A percentile compares a stretch with the other conserved stretches of the same genome.
phyloP scores from a whole-genome alignment of 1,140 invertebrate species.

The Ceratitis capitata region DNA sequence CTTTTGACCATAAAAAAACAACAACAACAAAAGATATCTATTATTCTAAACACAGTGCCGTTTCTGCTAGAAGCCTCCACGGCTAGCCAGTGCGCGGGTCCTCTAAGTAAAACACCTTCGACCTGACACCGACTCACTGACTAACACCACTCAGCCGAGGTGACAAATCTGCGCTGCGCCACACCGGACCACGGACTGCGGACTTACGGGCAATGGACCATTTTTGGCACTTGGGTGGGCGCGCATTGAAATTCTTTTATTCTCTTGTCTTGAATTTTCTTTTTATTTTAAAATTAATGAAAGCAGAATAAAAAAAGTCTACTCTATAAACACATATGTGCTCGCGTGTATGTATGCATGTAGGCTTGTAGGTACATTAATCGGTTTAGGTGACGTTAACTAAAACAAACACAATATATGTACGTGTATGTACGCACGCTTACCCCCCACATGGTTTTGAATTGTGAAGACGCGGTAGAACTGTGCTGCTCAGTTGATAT shows the following conservation, averaged over 20 bases:
- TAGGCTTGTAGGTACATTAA: not conserved
- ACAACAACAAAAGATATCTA: too few species aligned
- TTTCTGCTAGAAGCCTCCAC: not conserved
- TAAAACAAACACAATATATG: constrained; percentile 15
- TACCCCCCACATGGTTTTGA: not conserved
- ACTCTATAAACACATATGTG: not conserved
- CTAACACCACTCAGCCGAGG: not conserved
- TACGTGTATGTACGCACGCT: too few species aligned
- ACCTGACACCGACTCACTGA: not conserved
- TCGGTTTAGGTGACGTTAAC: constrained; percentile 14
- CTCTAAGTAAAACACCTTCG: not conserved
- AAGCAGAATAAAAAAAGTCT: not conserved
- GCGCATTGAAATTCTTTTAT: constrained; percentile 1
- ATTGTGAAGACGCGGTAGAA: not conserved
- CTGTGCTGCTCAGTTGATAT: not conserved
- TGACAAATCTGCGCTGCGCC: not conserved
- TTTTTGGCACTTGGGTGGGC: constrained; percentile 8
- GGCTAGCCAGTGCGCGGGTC: not conserved
- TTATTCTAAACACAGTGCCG: not conserved
- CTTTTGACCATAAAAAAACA: not conserved
- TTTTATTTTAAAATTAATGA: not conserved
- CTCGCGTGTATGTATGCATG: not conserved
- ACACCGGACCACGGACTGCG: not conserved
- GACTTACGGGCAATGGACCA: not conserved
- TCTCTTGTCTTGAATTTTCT: not conserved